Percentiles rank a stretch among this genome's conserved stretches.
These are phyloP conservation scores for Chesias legatella DNA, from an alignment of 2,888 invertebrate genomes.

Conservation along the genomic window DNA sequence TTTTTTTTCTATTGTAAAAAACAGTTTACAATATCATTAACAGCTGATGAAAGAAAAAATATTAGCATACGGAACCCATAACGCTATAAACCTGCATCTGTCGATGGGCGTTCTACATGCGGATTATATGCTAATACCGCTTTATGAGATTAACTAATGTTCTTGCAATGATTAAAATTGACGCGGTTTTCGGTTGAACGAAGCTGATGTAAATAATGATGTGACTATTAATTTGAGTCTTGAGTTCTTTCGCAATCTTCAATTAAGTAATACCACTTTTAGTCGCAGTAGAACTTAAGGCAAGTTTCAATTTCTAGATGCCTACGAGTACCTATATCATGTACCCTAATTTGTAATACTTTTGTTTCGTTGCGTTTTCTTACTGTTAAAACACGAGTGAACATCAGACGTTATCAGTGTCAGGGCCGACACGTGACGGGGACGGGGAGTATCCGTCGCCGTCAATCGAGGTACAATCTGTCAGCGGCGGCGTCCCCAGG, in stretches of 20 bases:
- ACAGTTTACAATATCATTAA: conserved; percentile 44
- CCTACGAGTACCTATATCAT: too few species aligned
- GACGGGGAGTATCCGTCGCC: conserved; percentile 41
- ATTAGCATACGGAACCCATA: conserved; percentile 65
- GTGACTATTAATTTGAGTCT: too few species aligned
- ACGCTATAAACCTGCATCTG: conserved; percentile 59
- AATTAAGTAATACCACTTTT: too few species aligned
- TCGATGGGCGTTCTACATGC: conserved; percentile 60
- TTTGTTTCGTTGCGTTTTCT: conserved; percentile 2
- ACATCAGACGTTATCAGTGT: conserved; percentile 27
- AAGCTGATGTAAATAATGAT: neutral
- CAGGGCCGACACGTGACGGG: conserved; percentile 47
- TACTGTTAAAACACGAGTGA: neutral
- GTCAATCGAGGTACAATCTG: conserved; percentile 64
- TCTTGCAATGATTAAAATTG: conserved; percentile 34
- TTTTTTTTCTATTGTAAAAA: conserved; percentile 56
- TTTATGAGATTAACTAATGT: conserved; percentile 45
- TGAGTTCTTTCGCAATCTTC: too few species aligned
- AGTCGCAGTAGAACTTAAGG: too few species aligned
- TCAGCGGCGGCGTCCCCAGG: conserved; percentile 50
- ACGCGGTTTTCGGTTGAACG: neutral
- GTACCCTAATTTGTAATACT: neutral
- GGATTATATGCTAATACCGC: conserved; percentile 63
- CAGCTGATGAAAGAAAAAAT: conserved; percentile 43
- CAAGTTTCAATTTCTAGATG: too few species aligned